Evolutionary conservation across 2,888 invertebrate species (phyloP).

Genomic region (Nymphalis c-album): DNA sequence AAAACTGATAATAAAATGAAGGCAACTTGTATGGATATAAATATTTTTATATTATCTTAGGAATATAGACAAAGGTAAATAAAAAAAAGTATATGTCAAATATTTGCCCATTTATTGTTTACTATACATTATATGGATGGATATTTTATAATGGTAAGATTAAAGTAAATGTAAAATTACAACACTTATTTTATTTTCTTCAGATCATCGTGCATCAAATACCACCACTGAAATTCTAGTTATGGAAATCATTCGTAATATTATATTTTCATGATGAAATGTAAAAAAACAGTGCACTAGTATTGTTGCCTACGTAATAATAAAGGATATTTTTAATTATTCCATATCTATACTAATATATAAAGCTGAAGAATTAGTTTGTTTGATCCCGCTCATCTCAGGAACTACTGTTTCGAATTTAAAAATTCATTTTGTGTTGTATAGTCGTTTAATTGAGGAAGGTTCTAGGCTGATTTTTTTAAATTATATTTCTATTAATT

Average conservation of each 20-base stretch:
- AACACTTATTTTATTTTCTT: conserved; percentile 39
- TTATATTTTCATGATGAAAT: background rate
- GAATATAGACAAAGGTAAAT: conserved; percentile 16
- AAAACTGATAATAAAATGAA: background rate
- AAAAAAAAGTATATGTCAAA: conserved; percentile 48
- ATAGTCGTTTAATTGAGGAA: too few species aligned
- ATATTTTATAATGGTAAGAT: conserved; percentile 54
- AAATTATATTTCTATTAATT: too few species aligned
- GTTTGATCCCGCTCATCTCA: too few species aligned
- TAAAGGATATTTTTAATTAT: too few species aligned
- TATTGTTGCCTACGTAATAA: too few species aligned
- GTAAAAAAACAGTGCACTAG: too few species aligned
- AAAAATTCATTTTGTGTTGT: too few species aligned
- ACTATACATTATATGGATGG: conserved; percentile 51
- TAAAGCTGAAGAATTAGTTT: too few species aligned
- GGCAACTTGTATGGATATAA: conserved; percentile 12
- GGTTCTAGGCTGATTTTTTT: too few species aligned
- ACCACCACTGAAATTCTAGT: conserved; percentile 87
- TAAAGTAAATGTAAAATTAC: conserved; percentile 50
- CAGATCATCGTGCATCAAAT: conserved; percentile 87
- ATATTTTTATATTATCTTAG: conserved; percentile 8
- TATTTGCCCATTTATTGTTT: conserved; percentile 57
- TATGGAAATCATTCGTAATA: conserved; percentile 66
- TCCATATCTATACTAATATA: too few species aligned
- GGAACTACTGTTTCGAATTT: too few species aligned